Conservation (phyloP, 2,113 vertebrate species). For the Actenoides hombroni region DNA sequence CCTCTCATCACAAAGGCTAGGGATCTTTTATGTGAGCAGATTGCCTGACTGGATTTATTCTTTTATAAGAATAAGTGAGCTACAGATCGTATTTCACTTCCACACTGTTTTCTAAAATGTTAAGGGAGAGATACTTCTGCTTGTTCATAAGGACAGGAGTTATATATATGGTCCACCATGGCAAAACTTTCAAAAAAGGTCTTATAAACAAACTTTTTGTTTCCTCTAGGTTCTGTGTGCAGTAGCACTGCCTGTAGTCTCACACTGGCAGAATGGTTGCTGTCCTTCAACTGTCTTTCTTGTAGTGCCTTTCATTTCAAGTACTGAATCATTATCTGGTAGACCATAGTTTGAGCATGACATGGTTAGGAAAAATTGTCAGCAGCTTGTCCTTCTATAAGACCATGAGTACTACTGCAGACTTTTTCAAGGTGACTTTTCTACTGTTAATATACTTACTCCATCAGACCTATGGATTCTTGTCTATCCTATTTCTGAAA, state of each 20-base stretch:
- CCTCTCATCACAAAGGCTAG: not conserved
- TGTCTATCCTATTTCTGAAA: conserved; percentile 11
- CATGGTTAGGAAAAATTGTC: not conserved
- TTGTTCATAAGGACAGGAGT: not conserved
- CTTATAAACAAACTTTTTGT: not conserved
- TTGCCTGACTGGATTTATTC: not conserved
- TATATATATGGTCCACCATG: not conserved
- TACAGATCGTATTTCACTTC: not conserved
- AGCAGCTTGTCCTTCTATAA: not conserved
- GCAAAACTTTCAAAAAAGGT: not conserved
- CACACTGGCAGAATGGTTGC: not conserved
- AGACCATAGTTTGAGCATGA: not conserved
- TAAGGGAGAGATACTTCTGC: not conserved
- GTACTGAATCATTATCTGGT: not conserved
- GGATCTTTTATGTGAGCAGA: not conserved
- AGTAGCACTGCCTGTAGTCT: not conserved
- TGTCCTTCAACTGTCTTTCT: not conserved
- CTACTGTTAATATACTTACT: not conserved
- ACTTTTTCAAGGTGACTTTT: conserved; percentile 26
- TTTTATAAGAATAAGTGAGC: not conserved
- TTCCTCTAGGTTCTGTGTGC: not conserved
- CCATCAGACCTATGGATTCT: not conserved
- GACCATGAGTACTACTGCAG: not conserved
- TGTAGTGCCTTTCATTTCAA: not conserved
- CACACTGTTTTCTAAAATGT: not conserved